These are phyloP conservation scores for Stigmatopora argus DNA, from an alignment of 2,113 vertebrate genomes.

Conservation along the genomic window DNA sequence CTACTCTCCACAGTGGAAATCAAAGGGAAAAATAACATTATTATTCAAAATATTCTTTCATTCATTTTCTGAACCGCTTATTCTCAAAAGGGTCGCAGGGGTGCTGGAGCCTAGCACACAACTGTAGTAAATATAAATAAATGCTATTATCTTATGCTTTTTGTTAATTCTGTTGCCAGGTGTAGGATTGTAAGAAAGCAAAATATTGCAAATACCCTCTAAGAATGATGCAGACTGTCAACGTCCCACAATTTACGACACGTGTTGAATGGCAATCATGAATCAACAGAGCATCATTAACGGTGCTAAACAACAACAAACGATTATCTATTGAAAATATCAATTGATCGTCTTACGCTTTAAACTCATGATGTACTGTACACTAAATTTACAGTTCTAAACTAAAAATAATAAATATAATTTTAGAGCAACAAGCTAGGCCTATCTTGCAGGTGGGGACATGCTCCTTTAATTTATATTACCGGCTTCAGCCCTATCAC, in stretches of 20 bases:
- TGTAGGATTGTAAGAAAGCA: too few species aligned
- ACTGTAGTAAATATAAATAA: too few species aligned
- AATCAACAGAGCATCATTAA: background rate
- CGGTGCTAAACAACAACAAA: background rate
- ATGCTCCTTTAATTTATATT: slow-evolving; percentile 19
- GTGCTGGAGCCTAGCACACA: too few species aligned
- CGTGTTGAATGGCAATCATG: slow-evolving; percentile 21
- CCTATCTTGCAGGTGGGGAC: slow-evolving; percentile 34
- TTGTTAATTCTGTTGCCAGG: too few species aligned
- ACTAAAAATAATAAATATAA: background rate
- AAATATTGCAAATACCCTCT: too few species aligned
- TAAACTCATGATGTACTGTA: background rate
- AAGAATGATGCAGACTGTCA: slow-evolving; percentile 11
- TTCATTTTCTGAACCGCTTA: too few species aligned
- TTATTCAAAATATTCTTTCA: too few species aligned
- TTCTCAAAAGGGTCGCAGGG: too few species aligned
- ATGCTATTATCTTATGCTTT: too few species aligned
- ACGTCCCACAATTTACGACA: slow-evolving; percentile 15
- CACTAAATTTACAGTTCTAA: background rate
- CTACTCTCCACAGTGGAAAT: background rate
- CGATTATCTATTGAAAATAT: background rate
- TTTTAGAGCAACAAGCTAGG: slow-evolving; percentile 59
- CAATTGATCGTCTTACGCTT: background rate
- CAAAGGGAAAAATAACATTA: background rate
- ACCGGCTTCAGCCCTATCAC: background rate